Base-by-base conservation (phyloP, 1,140 invertebrate species). In the Papilio polytes region DNA sequence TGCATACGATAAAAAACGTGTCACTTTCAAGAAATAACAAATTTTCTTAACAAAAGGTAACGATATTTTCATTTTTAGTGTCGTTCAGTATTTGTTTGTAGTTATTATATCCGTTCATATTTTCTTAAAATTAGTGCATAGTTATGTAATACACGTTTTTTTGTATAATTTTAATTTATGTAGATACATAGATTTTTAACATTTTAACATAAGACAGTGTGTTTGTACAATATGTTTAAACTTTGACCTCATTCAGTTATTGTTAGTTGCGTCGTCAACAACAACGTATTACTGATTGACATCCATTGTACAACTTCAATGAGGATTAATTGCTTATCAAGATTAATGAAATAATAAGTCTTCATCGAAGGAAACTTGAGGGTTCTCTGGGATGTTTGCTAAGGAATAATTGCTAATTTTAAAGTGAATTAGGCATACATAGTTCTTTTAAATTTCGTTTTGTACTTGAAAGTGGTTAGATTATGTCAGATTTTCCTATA, bases 301-400 rank as follows among this genome's bases (percentile, higher is more conserved):
- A 63, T 63, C 22, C 20, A 63, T 63, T 63, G 22, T 63, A 26
- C 9, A 63, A 63, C 22, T 18, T 12, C 41, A 46, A 74, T 51
- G 44, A 74, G 73, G 46, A 56, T n/a, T 77, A 56, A 77, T 77
- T 77, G 74, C 20, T 77, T 77, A 56, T 53, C 31, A 36, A 77
- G 48, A 31, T 12, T 20, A 77, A 77, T 77, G 20, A 36, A 77
- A 77, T 77, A 53, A 77, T 77, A 36, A 31, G 74, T 26, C 12
- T 26, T 6, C 20, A 63, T 63, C 59, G 18, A 63, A 22, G 59
- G 13, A 63, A 41, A 59, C 56, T 8, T 7, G 20, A 59, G 56
- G 20, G 20, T 22, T 56, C 7, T 8, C 6, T 56, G 18, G 48
- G 3, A 18, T 56, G 53, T 26, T 63, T 3, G 59, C 10, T 63